phyloP scores from a whole-genome alignment of 2,113 vertebrate genomes.

The Cichladusa arquata region DNA sequence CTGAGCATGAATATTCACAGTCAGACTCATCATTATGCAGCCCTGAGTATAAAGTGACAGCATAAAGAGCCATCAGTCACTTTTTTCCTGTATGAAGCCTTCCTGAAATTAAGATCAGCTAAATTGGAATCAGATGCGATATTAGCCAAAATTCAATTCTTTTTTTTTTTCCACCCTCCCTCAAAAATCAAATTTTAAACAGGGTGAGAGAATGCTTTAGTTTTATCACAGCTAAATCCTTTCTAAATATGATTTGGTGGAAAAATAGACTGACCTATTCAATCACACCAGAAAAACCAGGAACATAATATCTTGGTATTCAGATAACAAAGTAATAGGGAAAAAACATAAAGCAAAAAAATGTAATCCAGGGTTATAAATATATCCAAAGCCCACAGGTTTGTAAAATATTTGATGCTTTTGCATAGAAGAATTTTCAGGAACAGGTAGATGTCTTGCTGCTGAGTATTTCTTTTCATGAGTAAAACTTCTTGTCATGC shows the following conservation, averaged over 20 bases:
- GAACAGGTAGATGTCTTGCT: neutral
- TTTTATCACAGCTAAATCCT: neutral
- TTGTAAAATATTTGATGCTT: neutral
- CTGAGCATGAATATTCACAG: neutral
- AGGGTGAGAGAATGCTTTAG: neutral
- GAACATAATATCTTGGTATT: neutral
- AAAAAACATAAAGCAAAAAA: neutral
- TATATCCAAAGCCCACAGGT: neutral
- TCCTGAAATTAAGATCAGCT: neutral
- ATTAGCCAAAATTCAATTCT: neutral
- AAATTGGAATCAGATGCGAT: neutral
- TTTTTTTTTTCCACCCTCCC: neutral
- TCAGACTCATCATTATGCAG: neutral
- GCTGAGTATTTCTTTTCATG: neutral
- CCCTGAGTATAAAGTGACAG: neutral
- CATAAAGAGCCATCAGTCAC: neutral
- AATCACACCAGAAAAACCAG: neutral
- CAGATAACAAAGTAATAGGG: neutral
- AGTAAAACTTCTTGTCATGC: neutral
- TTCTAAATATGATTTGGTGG: neutral
- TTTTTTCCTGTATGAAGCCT: neutral
- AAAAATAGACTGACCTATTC: neutral
- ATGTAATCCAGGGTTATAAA: neutral
- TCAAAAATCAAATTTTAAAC: neutral
- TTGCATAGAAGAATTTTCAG: neutral